phyloP scores from a whole-genome alignment of 2,888 invertebrate genomes.

The Invenusta paracnida region DNA sequence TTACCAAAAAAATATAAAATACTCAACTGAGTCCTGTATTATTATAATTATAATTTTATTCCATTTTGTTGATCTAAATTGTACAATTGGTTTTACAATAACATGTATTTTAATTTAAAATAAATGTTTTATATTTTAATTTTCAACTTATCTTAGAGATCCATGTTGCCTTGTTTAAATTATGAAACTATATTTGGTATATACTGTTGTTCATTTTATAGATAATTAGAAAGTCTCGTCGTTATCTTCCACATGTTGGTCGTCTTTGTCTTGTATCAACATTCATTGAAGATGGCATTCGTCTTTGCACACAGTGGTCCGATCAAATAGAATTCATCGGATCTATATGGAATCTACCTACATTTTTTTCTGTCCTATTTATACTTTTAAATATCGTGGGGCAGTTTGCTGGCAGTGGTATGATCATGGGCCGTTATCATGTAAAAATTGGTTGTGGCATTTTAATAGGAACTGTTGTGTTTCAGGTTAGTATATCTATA shows the following conservation, averaged over 20 bases:
- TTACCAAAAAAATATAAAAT: no score
- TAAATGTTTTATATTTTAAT: no score
- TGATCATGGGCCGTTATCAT: slow-evolving; percentile 85
- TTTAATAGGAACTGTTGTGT: slow-evolving; percentile 86
- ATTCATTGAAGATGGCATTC: slow-evolving; percentile 94
- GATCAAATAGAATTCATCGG: slow-evolving; percentile 96
- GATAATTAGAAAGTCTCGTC: slow-evolving; percentile 37
- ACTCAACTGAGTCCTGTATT: no score
- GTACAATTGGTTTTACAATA: no score
- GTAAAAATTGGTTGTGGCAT: slow-evolving; percentile 72
- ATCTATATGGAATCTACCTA: slow-evolving; percentile 89
- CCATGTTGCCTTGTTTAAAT: no score
- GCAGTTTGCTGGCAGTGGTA: slow-evolving; percentile 88
- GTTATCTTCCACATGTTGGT: slow-evolving; percentile 79
- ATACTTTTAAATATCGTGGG: slow-evolving; percentile 90
- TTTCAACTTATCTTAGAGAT: no score
- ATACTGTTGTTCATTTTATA: not conserved
- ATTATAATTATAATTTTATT: no score
- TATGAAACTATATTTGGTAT: no score
- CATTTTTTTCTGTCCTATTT: slow-evolving; percentile 82
- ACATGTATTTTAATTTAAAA: no score
- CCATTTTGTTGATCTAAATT: no score
- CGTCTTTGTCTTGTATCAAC: slow-evolving; percentile 93
- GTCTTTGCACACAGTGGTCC: slow-evolving; percentile 98
- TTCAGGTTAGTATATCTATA: slow-evolving; percentile 62